phyloP scores from a whole-genome alignment of 2,113 vertebrate genomes.

The Struthio camelus region DNA sequence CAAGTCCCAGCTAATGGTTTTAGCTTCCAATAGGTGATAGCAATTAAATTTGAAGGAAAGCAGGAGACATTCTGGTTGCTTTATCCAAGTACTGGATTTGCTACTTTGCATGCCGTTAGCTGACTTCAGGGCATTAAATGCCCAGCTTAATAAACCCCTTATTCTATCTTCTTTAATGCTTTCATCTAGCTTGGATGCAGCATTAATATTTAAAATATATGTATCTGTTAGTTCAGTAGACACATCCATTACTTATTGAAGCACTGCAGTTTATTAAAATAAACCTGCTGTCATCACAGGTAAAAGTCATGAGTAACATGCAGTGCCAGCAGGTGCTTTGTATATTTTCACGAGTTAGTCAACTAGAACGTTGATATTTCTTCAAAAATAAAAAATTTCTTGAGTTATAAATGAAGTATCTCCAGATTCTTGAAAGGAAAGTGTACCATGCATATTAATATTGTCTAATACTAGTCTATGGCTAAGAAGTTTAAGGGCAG shows the following conservation, averaged over 20 bases:
- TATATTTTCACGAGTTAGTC: neutral
- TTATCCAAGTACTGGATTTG: neutral
- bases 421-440: neutral
- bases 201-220: constrained; percentile 38
- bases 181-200: neutral
- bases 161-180: neutral
- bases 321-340: neutral
- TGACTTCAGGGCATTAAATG: neutral
- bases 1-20: neutral
- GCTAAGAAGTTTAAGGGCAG: neutral
- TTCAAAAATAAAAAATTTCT: neutral
- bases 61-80: neutral
- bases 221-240: neutral
- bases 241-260: neutral
- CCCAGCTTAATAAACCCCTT: neutral
- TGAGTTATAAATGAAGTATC: neutral
- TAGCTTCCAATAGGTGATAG: neutral
- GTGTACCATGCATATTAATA: neutral
- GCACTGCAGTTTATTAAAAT: neutral
- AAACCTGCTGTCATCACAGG: neutral
- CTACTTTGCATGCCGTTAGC: neutral
- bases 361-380: neutral
- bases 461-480: neutral
- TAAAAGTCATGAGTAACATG: neutral
- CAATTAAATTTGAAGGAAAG: constrained; percentile 1